phyloP scores from a whole-genome alignment of 1,140 invertebrate species.

The Drosophila arawakana region DNA sequence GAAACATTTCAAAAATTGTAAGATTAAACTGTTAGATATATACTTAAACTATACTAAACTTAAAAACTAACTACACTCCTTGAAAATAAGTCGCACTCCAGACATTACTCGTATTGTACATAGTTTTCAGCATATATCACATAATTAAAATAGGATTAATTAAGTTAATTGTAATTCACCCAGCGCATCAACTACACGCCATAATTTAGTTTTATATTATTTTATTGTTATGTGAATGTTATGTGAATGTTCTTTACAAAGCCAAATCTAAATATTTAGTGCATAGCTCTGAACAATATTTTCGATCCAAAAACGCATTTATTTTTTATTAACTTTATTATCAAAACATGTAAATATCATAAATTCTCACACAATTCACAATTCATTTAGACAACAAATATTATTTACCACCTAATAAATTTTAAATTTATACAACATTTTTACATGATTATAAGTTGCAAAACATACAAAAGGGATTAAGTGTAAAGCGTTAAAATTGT shows the following conservation, averaged over 20 bases:
- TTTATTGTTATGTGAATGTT: conserved; percentile 58
- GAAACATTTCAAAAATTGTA: conserved; percentile 13
- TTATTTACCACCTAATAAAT: conserved; percentile 17
- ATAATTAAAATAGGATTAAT: conserved; percentile 3
- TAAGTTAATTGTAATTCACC: conserved; percentile 24
- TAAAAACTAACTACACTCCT: conserved; percentile 38
- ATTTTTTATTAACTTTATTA: conserved; percentile 51
- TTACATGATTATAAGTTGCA: conserved; percentile 31
- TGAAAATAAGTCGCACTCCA: conserved; percentile 44
- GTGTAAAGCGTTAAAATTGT: conserved; percentile 57
- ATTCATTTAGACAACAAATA: conserved; percentile 1
- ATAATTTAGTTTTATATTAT: conserved; percentile 53
- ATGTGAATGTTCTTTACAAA: conserved; percentile 73
- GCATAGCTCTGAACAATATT: conserved; percentile 34
- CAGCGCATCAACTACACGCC: conserved; percentile 58
- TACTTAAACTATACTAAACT: neutral
- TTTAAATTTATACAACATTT: conserved; percentile 31
- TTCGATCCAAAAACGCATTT: conserved; percentile 72
- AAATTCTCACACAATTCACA: conserved; percentile 13
- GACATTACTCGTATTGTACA: conserved; percentile 36
- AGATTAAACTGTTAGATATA: conserved; percentile 19
- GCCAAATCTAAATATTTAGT: conserved; percentile 76
- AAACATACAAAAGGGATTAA: conserved; percentile 1
- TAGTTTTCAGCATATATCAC: conserved; percentile 27
- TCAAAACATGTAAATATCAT: conserved; percentile 65